phyloP scores from a whole-genome alignment of 2,888 invertebrate species.

The Cryptops parisi region DNA sequence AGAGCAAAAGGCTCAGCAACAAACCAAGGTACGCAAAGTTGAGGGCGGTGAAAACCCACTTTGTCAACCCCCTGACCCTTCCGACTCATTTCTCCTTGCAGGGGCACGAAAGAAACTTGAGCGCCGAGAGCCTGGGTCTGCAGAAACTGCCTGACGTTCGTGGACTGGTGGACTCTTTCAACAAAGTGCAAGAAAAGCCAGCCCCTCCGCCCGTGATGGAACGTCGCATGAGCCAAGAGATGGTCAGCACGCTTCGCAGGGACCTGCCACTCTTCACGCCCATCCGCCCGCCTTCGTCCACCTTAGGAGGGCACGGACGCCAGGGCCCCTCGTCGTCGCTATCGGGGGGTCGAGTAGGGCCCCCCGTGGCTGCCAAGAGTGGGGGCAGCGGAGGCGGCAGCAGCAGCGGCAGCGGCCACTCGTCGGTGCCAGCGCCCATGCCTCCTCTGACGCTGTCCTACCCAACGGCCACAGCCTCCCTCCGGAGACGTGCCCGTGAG shows the following conservation, averaged over 20 bases:
- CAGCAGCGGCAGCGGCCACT: background rate
- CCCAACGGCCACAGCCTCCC: background rate
- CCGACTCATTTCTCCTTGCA: background rate
- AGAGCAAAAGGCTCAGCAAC: background rate
- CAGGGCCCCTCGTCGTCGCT: background rate
- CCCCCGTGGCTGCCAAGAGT: background rate
- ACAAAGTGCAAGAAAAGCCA: background rate
- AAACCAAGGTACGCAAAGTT: too few relatives aligned
- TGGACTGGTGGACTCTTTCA: constrained; percentile 7
- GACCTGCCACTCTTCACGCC: constrained; percentile 10
- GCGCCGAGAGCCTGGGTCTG: constrained; percentile 8
- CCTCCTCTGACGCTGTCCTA: background rate
- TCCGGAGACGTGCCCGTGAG: background rate
- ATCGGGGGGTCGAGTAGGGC: background rate
- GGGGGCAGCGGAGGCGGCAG: background rate
- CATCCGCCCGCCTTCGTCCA: background rate
- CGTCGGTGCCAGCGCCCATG: background rate
- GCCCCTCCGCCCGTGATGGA: constrained; percentile 1
- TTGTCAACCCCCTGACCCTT: too few relatives aligned
- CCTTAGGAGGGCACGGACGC: background rate
- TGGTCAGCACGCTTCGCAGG: background rate
- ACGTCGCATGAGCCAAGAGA: constrained; percentile 5
- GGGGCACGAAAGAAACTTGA: constrained; percentile 5
- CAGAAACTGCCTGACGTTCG: constrained; percentile 10
- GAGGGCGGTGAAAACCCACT: too few relatives aligned